Evolutionary conservation across 2,113 vertebrate genomes (phyloP).

Genomic region (Nycticorax nycticorax): DNA sequence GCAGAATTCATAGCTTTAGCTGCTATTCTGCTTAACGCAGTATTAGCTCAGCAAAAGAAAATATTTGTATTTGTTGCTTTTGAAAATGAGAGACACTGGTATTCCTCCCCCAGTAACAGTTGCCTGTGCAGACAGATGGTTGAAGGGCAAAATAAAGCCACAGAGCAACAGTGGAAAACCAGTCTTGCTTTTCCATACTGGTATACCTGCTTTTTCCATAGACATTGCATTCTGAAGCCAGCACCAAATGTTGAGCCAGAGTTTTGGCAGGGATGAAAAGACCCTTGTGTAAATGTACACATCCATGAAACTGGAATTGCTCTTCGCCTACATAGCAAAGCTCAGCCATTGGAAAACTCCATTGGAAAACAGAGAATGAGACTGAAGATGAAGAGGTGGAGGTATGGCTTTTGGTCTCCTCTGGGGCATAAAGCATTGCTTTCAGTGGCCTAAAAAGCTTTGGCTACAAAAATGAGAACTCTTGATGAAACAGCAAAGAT

Average conservation of each 20-base stretch:
- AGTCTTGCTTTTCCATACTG: background rate
- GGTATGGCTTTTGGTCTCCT: background rate
- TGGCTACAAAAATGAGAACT: background rate
- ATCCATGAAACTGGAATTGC: background rate
- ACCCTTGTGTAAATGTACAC: background rate
- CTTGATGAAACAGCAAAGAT: background rate
- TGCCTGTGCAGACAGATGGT: background rate
- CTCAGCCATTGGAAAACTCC: background rate
- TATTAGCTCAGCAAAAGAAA: background rate
- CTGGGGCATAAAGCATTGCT: background rate
- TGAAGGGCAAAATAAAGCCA: slow-evolving; percentile 18
- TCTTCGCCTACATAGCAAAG: background rate
- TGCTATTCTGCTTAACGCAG: background rate
- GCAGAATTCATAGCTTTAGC: background rate
- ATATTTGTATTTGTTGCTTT: background rate
- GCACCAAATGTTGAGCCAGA: background rate
- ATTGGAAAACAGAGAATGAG: background rate
- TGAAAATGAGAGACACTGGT: background rate
- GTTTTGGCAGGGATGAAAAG: background rate
- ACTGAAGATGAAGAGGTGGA: background rate
- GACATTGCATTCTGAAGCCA: background rate
- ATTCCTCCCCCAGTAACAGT: background rate
- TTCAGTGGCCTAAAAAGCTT: background rate
- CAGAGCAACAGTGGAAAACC: background rate
- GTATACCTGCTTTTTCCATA: background rate